Base-by-base conservation (phyloP, 2,113 vertebrate genomes). In the Cyprinodon tularosa region DNA sequence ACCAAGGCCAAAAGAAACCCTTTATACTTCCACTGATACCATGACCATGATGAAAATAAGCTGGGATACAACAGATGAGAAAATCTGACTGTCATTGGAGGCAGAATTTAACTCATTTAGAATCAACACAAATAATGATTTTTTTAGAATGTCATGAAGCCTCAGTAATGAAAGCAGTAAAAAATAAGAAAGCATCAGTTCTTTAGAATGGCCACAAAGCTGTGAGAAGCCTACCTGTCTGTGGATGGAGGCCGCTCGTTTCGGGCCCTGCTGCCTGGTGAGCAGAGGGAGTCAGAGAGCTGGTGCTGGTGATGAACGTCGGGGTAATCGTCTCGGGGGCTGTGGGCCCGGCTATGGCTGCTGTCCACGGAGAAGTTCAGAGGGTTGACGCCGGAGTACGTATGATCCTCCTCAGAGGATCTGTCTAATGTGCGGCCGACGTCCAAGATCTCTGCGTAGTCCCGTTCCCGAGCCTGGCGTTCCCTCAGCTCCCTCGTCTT, bases 401-500 rank as follows among this genome's bases (percentile, higher is more conserved):
- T 71, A 12, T 95, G 82, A 62, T 97, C 95, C 0, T 91, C 93
- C 0, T 96, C 95, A 0, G 94, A 93, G 71, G 40, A 53, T 3
- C 86, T 62, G 45, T 92, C 93, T 22, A 93, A 92, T 0, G 92
- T 74, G 69, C 94, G 95, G 62, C 91, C 94, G 7, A 95, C 87
- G 20, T 98, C 96, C 83, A 96, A 94, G 63, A 97, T 96, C 90
- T 98, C 96, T 0, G 95, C 95, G 57, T 96, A 97, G 92, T 98
- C 97, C 1, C 96, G 94, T 11, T 97, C 97, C 65, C 96, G 89
- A 65, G 97, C 96, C 82, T 97, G 97, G 0, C 95, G 93, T 81
- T 98, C 96, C 15, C 97, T 72, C 83, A 98, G 95, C 81, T 98
- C 97, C 29, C 96, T 90, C 60, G 96, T 98, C 92, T 98, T 98